Evolutionary conservation across 2,113 vertebrate species (phyloP), one percentile per base, ranked within the genome.

Genomic region (Cyanoliseus patagonus): DNA sequence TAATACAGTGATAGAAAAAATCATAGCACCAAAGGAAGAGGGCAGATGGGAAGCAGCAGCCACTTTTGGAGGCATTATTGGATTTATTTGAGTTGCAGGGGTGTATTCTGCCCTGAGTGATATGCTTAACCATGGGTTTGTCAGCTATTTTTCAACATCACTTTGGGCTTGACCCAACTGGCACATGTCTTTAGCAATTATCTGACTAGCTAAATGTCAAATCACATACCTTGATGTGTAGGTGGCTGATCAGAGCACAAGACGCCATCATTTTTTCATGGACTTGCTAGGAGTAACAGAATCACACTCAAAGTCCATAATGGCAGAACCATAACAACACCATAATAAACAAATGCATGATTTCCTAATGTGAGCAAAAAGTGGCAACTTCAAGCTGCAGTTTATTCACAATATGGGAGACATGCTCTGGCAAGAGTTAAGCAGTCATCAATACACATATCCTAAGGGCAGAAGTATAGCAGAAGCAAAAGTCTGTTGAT

Each of bases 381-480:
- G 64, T 89, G 94, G 79, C 86, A 93, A 85, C 59, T 92, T 94
- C 92, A 95, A 94, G 82, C 73, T 83, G 77, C 70, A 95, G 66
- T 80, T 95, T 90, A 87, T 95, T 95, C 93, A 84, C 75, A 93
- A 59, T 87, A 83, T 11, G 61, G 75, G 42, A 95, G 88, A 92
- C 27, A 14, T 0, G 1, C 59, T 93, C 85, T 94, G 92, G 76
- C 93, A 95, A 90, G 88, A 94, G 87, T 78, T 84, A 93, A 88
- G 35, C 82, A 77, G 39, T 55, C 69, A 55, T 82, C 91, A 92
- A 8, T 46, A 42, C 41, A 24, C 17, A 44, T 51, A 57, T 87
- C 33, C 0, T 49, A 94, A 91, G 84, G 61, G 75, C 70, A 96
- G 73, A 92, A 79, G 66, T 44, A 78, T 12, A 94, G 41, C 85